Evolutionary conservation across 2,888 invertebrate genomes (phyloP).

Genomic region (Zonitis immaculata): DNA sequence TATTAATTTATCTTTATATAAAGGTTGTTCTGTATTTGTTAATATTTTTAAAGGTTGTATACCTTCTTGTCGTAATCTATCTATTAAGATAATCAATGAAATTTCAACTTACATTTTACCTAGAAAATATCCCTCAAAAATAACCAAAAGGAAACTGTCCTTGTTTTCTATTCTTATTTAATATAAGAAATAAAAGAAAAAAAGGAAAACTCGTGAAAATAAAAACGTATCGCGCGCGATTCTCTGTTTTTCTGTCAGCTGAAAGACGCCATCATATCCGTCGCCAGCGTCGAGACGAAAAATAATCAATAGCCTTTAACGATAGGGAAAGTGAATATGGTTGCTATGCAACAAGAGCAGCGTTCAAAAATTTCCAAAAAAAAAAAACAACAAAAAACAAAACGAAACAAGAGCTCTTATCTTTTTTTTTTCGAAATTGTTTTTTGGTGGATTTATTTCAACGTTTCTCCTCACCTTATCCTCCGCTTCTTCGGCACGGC

Average conservation of each 20-base stretch:
- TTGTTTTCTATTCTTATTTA: no score
- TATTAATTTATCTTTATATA: no score
- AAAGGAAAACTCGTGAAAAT: constrained; percentile 32
- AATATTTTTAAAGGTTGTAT: neutral
- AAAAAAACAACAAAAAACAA: no score
- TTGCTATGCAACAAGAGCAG: constrained; percentile 42
- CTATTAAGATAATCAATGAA: neutral
- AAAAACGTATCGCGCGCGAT: constrained; percentile 35
- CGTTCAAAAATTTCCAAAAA: neutral
- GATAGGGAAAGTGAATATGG: constrained; percentile 47
- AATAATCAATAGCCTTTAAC: constrained; percentile 49
- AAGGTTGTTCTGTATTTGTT: neutral
- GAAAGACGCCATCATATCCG: constrained; percentile 49
- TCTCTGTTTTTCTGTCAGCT: constrained; percentile 46
- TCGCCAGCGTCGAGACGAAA: constrained; percentile 47
- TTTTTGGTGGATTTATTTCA: neutral
- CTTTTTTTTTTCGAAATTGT: neutral
- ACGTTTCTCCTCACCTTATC: constrained; percentile 70
- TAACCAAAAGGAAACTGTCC: constrained; percentile 29
- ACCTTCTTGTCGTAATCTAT: neutral
- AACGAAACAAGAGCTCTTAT: no score
- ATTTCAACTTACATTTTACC: constrained; percentile 37
- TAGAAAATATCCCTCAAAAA: constrained; percentile 32
- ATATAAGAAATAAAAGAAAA: constrained; percentile 37
- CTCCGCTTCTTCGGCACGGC: constrained; percentile 88